Base-by-base conservation (phyloP, 2,888 invertebrate species). In the Aethes cnicana region DNA sequence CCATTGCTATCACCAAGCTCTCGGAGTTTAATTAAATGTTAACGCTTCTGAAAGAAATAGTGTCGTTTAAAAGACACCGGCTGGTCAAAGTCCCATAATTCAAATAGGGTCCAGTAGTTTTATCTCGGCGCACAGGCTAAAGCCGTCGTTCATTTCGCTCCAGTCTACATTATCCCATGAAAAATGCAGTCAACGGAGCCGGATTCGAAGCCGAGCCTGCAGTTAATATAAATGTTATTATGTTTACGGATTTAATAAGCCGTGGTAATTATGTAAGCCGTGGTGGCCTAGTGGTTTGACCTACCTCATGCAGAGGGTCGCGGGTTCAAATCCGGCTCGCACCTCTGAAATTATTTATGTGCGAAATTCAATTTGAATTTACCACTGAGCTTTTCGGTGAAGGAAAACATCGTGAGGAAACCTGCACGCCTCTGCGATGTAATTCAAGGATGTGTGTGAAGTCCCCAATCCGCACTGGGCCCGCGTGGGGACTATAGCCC, bases 51-150 rank as follows among this genome's bases (percentile, higher is more conserved):
- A 23, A 43, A 30, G 30, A 53, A 58, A 62, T 61, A 63, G 64
- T 61, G 39, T 47, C 48, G 43, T 37, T 47, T 43, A 50, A n/a
- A 50, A 26, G 50, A 56, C 46, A 39, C 50, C 53, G 60, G 69
- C 57, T 61, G 57, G 63, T 72, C 69, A 68, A 70, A 72, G 61
- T 62, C 53, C 62, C 68, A 72, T 77, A 75, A 79, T 69, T 77
- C 74, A 80, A 76, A 76, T 69, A 70, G 63, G 69, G 67, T 64
- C 59, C 58, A 60, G 63, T 67, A 69, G 68, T 74, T 79, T 80
- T 80, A 81, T 83, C 80, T 72, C 64, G 55, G 54, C 66, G 61
- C 62, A 64, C 64, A 61, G 69, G 73, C 70, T 71, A 72, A 74
- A 63, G 64, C 69, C 59, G 59, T 59, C 66, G 69, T 77, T 69